phyloP scores from a whole-genome alignment of 2,113 vertebrate genomes.

The Epinephelus fuscoguttatus region DNA sequence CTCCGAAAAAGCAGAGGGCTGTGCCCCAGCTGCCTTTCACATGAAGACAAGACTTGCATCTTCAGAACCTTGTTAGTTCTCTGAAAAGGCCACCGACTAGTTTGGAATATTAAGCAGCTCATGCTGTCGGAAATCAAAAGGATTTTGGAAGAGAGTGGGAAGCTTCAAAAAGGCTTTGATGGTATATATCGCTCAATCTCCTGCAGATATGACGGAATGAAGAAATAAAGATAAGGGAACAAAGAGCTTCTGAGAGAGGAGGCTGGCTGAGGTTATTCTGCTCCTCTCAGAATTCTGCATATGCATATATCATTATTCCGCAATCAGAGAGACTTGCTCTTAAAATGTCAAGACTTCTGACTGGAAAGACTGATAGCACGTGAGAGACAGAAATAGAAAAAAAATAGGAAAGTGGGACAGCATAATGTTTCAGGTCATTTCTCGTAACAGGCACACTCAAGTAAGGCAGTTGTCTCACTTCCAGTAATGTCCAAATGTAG shows the following conservation, averaged over 20 bases:
- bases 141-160: constrained; percentile 74
- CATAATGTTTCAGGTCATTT: constrained; percentile 62
- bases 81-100: constrained; percentile 82
- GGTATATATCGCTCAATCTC: constrained; percentile 77
- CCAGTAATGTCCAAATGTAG: constrained; percentile 39
- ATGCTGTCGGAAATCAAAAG: constrained; percentile 79
- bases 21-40: constrained; percentile 71
- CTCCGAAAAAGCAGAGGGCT: constrained; percentile 59
- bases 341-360: constrained; percentile 77
- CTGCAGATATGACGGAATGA: constrained; percentile 75
- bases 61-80: constrained; percentile 82
- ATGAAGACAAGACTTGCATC: constrained; percentile 80
- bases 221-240: constrained; percentile 66
- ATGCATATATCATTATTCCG: constrained; percentile 75
- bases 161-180: constrained; percentile 75
- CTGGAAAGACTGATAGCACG: constrained; percentile 19
- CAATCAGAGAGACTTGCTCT: constrained; percentile 70
- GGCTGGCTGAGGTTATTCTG: constrained; percentile 63
- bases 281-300: constrained; percentile 68
- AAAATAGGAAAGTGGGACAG: constrained; percentile 51
- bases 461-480: constrained; percentile 27
- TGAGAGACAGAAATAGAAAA: constrained; percentile 55
- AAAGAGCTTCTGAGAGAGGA: constrained; percentile 62
- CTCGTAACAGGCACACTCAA: constrained; percentile 43
- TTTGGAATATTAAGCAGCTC: constrained; percentile 85